Percentiles rank a stretch among this genome's conserved stretches.
Conservation (phyloP, 2,113 vertebrate species). For the Numenius arquata region DNA sequence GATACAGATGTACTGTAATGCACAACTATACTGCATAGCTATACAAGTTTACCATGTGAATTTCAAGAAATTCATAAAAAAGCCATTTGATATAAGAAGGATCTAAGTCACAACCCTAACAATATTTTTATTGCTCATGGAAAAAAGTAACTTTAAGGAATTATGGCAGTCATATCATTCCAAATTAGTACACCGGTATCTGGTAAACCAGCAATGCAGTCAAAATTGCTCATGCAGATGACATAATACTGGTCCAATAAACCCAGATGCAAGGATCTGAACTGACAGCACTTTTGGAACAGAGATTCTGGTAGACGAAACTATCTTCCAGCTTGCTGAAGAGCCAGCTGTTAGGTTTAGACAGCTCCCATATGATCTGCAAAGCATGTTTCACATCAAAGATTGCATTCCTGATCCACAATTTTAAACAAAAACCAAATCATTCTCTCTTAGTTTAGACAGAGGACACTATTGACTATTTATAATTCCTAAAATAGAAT, state of each 20-base stretch:
- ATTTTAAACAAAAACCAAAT: background rate
- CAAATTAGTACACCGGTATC: background rate
- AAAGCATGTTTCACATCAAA: background rate
- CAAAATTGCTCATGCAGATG: background rate
- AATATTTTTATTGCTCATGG: background rate
- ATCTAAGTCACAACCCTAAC: background rate
- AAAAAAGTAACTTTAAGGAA: background rate
- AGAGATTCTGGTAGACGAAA: background rate
- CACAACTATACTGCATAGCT: background rate
- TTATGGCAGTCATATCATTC: background rate
- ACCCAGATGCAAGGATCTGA: background rate
- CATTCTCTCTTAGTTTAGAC: background rate
- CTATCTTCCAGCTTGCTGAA: background rate
- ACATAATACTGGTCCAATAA: background rate
- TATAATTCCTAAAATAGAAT: background rate
- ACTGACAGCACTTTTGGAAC: background rate
- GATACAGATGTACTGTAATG: background rate
- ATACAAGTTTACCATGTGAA: fast-evolving
- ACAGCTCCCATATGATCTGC: background rate
- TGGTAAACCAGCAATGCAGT: background rate
- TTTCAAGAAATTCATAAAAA: background rate
- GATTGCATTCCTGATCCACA: background rate
- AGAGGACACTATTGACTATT: background rate
- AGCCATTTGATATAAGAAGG: background rate
- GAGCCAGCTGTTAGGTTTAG: background rate